phyloP scores from a whole-genome alignment of 1,140 invertebrate genomes.

The Metopolophium dirhodum region DNA sequence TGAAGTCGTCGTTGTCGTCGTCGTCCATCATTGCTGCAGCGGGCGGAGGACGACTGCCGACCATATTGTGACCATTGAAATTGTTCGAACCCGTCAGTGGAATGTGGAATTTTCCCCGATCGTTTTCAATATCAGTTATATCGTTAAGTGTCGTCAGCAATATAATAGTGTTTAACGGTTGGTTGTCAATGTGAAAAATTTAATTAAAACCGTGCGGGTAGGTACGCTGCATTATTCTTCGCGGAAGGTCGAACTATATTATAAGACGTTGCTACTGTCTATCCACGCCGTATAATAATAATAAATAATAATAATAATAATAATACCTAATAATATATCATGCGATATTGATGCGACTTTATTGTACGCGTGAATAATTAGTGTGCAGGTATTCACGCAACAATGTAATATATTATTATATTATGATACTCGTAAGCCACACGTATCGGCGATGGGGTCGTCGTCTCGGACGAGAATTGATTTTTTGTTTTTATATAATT shows the following conservation, averaged over 20 bases:
- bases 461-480: background rate
- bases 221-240: background rate
- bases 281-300: background rate
- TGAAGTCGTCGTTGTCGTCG: background rate
- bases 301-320: background rate
- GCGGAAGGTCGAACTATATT: background rate
- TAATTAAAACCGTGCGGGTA: background rate
- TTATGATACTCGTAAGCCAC: background rate
- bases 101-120: background rate
- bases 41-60: background rate
- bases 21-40: too few relatives aligned
- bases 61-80: background rate
- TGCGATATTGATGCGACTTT: background rate
- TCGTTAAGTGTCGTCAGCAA: background rate
- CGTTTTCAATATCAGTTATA: background rate
- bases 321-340: background rate
- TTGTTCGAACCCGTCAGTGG: background rate
- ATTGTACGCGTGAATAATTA: background rate
- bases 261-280: background rate
- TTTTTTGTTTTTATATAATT: background rate
- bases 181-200: background rate
- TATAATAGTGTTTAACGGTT: background rate
- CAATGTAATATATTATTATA: background rate
- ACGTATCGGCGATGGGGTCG: background rate
- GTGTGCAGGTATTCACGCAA: background rate